These are phyloP conservation scores for Choristoneura fumiferana DNA, from an alignment of 1,140 invertebrate genomes.

Conservation along the genomic window DNA sequence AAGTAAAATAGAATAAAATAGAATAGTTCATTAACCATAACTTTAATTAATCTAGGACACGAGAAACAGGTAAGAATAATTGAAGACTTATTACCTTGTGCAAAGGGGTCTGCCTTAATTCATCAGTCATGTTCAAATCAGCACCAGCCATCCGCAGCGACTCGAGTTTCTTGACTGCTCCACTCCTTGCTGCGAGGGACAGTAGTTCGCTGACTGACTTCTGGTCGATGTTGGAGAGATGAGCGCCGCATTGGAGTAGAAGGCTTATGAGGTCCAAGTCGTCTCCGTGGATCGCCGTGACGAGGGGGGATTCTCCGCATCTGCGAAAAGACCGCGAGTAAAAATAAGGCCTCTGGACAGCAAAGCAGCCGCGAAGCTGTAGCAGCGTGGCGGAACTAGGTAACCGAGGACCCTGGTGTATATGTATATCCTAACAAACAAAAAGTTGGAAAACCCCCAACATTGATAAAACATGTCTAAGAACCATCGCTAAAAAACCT, in stretches of 20 bases:
- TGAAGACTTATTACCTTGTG: conserved; percentile 41
- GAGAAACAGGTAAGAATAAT: neutral
- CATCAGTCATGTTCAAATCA: conserved; percentile 48
- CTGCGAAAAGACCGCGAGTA: conserved; percentile 29
- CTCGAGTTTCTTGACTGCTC: conserved; percentile 40
- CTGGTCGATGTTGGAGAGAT: conserved; percentile 40
- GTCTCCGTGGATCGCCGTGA: conserved; percentile 54
- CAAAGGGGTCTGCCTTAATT: conserved; percentile 51
- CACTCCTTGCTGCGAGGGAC: conserved; percentile 44
- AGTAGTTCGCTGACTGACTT: conserved; percentile 46
- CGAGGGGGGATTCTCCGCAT: conserved; percentile 55
- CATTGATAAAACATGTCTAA: no score
- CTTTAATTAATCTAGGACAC: no score
- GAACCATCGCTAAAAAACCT: no score
- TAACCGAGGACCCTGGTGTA: no score
- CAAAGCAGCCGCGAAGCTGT: no score
- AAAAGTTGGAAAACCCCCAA: no score
- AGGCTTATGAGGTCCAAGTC: conserved; percentile 44
- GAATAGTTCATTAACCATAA: no score
- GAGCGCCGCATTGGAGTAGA: conserved; percentile 59
- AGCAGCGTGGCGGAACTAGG: no score
- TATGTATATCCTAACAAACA: no score
- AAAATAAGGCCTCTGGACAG: no score
- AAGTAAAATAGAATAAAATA: no score
- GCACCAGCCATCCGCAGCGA: conserved; percentile 53